Evolutionary conservation across 2,888 invertebrate species (phyloP), one percentile per base, ranked within the genome.

Genomic region (Acrobeloides nanus): DNA sequence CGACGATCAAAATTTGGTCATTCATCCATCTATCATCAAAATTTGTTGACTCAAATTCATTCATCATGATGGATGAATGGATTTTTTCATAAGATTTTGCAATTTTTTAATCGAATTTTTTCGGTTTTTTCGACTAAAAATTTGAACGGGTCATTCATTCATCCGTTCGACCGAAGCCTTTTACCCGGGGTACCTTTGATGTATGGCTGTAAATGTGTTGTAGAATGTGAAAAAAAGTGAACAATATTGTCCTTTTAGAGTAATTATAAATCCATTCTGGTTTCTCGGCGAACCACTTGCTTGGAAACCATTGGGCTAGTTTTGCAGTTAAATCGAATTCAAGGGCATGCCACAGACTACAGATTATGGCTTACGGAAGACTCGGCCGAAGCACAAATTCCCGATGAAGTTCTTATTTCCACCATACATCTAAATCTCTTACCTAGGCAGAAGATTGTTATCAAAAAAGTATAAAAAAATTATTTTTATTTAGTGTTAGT

Each of bases 231-330:
- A n/a, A n/a, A n/a, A n/a, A n/a, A n/a, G n/a, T n/a, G 8, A 44
- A 10, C 10, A 15, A 27, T 37, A 25, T 48, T 34, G n/a, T 27
- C 18, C 12, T 37, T 57, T 58, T 55, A 68, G 57, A 61, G 61
- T 33, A 68, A 68, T 53, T 68, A 68, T 53, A 68, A 68, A 42
- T 68, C 68, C 6, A 45, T 68, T 33, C 40, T 68, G n/a, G 40
- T 68, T 23, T 56, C 68, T 6, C 48, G 56, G 8, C 43, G 50
- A 8, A 68, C 68, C 15, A 60, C 59, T 1, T 47, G 46, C 8
- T 39, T 35, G 4, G 61, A 67, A 43, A 56, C 64, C 4, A 52
- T 62, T 20, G 51, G 49, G 20, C 55, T 68, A 4, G 49, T 68
- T n/a, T 45, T 65, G 2, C 37, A 55, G 4, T 49, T 64, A 51